These are phyloP conservation scores for Eudemis profundana DNA, from an alignment of 2,888 invertebrate genomes.

Conservation along the genomic window DNA sequence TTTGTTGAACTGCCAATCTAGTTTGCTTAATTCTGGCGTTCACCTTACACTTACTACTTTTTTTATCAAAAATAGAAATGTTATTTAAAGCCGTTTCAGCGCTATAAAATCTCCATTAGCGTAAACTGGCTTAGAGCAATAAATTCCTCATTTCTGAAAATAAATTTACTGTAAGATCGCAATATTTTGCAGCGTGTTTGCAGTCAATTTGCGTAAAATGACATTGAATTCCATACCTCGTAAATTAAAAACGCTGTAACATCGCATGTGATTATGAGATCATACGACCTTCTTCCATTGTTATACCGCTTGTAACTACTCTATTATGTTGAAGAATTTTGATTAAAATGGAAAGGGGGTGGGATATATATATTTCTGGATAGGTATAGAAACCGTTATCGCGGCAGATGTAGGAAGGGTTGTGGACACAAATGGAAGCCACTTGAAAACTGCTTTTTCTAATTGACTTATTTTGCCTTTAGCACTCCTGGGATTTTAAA, in stretches of 20 bases:
- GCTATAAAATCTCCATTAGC: too few species aligned
- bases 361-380: conserved; percentile 45
- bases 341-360: conserved; percentile 53
- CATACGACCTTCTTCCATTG: neutral
- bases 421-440: conserved; percentile 76
- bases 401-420: conserved; percentile 72
- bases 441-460: conserved; percentile 64
- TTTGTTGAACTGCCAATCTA: too few species aligned
- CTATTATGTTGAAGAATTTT: conserved; percentile 45
- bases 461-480: neutral
- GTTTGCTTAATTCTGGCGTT: too few species aligned
- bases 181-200: conserved; percentile 8
- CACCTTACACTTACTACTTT: too few species aligned
- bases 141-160: neutral
- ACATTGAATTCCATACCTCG: conserved; percentile 1
- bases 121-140: neutral
- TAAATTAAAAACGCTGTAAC: conserved; percentile 9
- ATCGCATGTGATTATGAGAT: neutral
- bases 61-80: too few species aligned
- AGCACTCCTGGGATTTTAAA: too few species aligned
- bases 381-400: conserved; percentile 59
- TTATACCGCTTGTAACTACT: conserved; percentile 19
- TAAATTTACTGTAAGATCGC: conserved; percentile 3
- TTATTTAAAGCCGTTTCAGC: too few species aligned
- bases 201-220: conserved; percentile 31